Conservation (phyloP, 92 coral and sea anemone genomes). For the Phymanthus crucifer region DNA sequence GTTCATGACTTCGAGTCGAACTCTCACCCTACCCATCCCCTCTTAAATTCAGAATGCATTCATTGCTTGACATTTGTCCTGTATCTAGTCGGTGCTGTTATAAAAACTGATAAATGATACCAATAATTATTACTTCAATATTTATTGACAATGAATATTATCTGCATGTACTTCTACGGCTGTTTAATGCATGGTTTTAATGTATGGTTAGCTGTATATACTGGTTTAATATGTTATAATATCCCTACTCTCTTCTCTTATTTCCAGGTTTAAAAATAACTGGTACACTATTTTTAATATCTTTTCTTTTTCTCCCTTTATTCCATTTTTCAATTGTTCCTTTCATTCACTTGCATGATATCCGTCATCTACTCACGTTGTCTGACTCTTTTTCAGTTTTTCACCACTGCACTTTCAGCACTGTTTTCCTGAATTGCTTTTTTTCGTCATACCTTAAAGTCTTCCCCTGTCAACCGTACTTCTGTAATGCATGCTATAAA, state of each 20-base stretch:
- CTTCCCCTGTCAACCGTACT: not conserved
- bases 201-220: not conserved
- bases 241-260: not conserved
- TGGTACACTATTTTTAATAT: not conserved
- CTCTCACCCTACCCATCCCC: not conserved
- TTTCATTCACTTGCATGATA: conserved; percentile 22
- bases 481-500: not conserved
- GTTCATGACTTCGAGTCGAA: not conserved
- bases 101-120: not conserved
- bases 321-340: conserved; percentile 20
- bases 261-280: not conserved
- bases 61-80: conserved; percentile 37
- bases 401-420: not conserved
- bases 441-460: not conserved
- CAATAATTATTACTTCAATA: not conserved
- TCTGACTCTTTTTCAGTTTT: conserved; percentile 14
- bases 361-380: conserved; percentile 13
- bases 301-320: not conserved
- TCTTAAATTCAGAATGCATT: not conserved
- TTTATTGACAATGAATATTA: conserved; percentile 5
- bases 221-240: not conserved
- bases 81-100: conserved; percentile 35
- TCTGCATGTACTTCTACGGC: not conserved
- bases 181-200: not conserved
- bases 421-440: not conserved